These are phyloP conservation scores for Thereva unica DNA, from an alignment of 2,888 invertebrate species.

Conservation along the genomic window DNA sequence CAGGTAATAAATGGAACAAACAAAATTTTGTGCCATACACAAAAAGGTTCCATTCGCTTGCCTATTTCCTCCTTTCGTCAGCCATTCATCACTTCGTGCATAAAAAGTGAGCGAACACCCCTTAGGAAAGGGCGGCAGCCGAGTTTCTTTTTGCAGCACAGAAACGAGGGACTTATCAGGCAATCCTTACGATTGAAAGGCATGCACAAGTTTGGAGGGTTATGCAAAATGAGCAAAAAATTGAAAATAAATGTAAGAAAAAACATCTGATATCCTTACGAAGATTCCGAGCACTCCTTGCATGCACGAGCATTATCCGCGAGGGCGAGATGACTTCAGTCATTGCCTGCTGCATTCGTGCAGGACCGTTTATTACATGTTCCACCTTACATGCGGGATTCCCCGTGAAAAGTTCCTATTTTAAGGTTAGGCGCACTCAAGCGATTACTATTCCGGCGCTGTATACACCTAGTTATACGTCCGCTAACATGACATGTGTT, in stretches of 20 bases:
- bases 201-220: conserved; percentile 14
- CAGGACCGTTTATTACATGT: conserved; percentile 17
- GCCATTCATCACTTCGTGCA: conserved; percentile 20
- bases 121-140: too few species aligned
- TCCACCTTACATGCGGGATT: conserved; percentile 13
- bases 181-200: background rate
- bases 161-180: too few species aligned
- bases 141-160: too few species aligned
- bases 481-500: conserved; percentile 19
- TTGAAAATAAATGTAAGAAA: conserved; percentile 28
- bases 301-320: conserved; percentile 5
- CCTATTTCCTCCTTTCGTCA: background rate
- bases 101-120: conserved; percentile 1
- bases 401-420: conserved; percentile 14
- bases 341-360: conserved; percentile 22
- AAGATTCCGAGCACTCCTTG: conserved; percentile 5
- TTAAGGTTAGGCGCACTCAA: conserved; percentile 14
- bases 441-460: conserved; percentile 18
- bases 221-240: conserved; percentile 32
- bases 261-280: conserved; percentile 22
- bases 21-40: conserved; percentile 11
- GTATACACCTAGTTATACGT: conserved; percentile 23
- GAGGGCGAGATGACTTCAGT: conserved; percentile 11
- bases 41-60: conserved; percentile 11
- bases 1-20: conserved; percentile 33